Evolutionary conservation across 2,797 vertebrate species (phyloP).

Genomic region (Eulemur albifrons): DNA sequence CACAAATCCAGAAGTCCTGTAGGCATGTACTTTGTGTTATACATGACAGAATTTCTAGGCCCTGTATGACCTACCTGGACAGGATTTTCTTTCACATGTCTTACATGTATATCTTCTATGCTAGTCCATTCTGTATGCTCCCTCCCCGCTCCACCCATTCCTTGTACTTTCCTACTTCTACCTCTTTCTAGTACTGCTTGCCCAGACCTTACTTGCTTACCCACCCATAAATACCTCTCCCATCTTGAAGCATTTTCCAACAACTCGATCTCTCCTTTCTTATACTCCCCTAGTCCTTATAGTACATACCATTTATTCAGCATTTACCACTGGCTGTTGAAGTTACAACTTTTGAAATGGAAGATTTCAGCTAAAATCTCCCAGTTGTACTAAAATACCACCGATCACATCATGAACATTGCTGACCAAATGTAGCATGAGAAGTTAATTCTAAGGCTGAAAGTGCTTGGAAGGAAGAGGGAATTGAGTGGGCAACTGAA

Average conservation of each 20-base stretch:
- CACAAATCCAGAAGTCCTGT: background rate
- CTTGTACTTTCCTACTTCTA: background rate
- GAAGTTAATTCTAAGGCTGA: slow-evolving; percentile 17
- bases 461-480: background rate
- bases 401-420: background rate
- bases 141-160: rapidly evolving
- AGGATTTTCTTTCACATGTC: background rate
- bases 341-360: slow-evolving; percentile 42
- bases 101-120: rapidly evolving
- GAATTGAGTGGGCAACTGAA: background rate
- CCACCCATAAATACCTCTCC: background rate
- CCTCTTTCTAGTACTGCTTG: background rate
- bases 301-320: background rate
- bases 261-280: background rate
- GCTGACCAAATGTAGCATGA: background rate
- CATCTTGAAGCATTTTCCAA: background rate
- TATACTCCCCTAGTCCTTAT: background rate
- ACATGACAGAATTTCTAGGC: background rate
- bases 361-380: slow-evolving; percentile 38
- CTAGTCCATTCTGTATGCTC: too few relatives aligned
- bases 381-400: background rate
- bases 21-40: background rate
- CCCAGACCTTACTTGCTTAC: background rate
- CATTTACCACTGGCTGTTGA: background rate
- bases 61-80: background rate